These are phyloP conservation scores for Myotis yumanensis DNA, from an alignment of 2,113 vertebrate species.

Conservation along the genomic window DNA sequence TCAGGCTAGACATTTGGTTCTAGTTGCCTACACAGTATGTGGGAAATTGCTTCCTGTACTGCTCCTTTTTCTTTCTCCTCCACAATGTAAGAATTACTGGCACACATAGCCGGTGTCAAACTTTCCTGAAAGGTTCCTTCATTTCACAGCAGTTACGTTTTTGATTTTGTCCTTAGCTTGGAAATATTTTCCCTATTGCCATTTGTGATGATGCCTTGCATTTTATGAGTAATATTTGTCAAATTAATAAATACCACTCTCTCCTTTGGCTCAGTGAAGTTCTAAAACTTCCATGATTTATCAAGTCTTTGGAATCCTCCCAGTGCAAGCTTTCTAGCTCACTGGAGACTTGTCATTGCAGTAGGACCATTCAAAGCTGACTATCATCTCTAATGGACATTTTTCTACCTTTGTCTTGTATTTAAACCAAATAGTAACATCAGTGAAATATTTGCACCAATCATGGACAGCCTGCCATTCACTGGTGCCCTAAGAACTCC, in stretches of 20 bases:
- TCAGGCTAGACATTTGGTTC: neutral
- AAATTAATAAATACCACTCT: slow-evolving; percentile 13
- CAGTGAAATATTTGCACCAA: neutral
- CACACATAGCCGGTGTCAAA: neutral
- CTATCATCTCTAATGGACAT: neutral
- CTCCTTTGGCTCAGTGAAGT: neutral
- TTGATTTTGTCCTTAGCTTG: neutral
- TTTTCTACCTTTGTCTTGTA: neutral
- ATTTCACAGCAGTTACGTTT: neutral
- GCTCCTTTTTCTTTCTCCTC: neutral
- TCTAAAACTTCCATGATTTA: neutral
- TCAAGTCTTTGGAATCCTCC: slow-evolving; percentile 8
- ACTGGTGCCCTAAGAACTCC: neutral
- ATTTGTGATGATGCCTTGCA: neutral
- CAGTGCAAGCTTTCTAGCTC: neutral
- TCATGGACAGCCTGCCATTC: neutral
- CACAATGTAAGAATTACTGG: neutral
- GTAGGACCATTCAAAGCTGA: neutral
- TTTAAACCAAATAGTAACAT: slow-evolving; percentile 7
- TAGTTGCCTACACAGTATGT: neutral
- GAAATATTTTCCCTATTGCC: neutral
- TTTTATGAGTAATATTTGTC: slow-evolving; percentile 39
- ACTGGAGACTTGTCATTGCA: neutral
- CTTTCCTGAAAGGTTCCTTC: neutral
- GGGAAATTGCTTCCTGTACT: neutral